A percentile compares a stretch with the other conserved stretches of the same genome.
phyloP scores from a whole-genome alignment of 2,797 vertebrate species.

The Mastacembelus armatus region DNA sequence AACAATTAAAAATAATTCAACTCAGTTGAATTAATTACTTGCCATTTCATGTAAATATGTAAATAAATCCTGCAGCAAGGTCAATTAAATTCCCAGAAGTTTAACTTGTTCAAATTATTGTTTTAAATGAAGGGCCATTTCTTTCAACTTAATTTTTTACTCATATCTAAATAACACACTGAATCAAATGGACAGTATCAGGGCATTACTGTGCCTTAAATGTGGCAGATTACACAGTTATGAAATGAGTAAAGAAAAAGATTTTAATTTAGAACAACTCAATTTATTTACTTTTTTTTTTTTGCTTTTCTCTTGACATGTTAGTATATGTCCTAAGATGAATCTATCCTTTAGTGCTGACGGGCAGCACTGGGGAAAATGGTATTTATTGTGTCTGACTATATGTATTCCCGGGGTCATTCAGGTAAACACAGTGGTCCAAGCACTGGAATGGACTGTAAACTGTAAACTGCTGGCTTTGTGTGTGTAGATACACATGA shows the following conservation, averaged over 20 bases:
- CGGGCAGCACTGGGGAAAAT: no score
- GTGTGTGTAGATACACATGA: no score
- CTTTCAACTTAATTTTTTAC: not conserved
- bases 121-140: not conserved
- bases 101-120: not conserved
- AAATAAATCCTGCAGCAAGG: not conserved
- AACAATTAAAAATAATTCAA: slow-evolving; percentile 21
- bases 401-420: not conserved
- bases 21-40: slow-evolving; percentile 8
- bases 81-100: slow-evolving; percentile 2
- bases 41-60: not conserved
- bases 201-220: not conserved
- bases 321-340: no score
- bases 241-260: no score
- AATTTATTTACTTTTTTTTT: no score
- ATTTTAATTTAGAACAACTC: no score
- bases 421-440: no score
- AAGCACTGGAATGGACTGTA: not conserved
- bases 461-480: not conserved
- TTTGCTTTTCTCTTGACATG: no score
- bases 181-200: not conserved
- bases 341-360: no score
- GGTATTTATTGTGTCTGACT: not conserved
- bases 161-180: no score
- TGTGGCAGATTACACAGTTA: no score